Base-by-base conservation (phyloP, 2,888 invertebrate species). In the Baccha elongata region DNA sequence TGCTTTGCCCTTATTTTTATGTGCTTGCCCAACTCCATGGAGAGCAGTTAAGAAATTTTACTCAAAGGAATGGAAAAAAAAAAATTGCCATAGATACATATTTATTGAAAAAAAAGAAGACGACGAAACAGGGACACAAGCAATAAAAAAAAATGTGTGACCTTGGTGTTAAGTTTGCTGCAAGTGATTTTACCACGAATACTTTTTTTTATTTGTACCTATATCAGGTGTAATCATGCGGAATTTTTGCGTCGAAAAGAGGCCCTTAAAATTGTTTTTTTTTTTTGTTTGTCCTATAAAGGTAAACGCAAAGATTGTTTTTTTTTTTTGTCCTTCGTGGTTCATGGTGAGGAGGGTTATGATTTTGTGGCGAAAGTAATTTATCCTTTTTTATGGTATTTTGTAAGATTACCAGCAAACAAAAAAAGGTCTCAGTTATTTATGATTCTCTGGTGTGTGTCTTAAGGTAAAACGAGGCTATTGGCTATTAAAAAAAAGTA, bases 151-250 rank as follows among this genome's bases (percentile, higher is more conserved):
- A 64, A 21, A 15, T 42, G 8, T 46, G 58, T 76, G 76, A 83
- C 81, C 81, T 83, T 83, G 81, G 72, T 83, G 72, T 72, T 72
- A 68, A 72, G 81, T 83, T 76, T 55, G 81, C 67, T 53, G 35
- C 67, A 72, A 83, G 76, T 71, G 76, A 83, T 83, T 76, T 72
- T 83, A 76, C 81, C 81, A 68, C 79, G 26, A 74, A 26, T 68
- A 68, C 68, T 58, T 67, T 73, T 83, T 29, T 60, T n/a, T n/a
- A n/a, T n/a, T n/a, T n/a, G n/a, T n/a, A n/a, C n/a, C n/a, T 60
- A 44, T 72, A 71, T 76, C 81, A 76, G 76, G 81, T 83, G 81
- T 83, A 83, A 83, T 83, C 76, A 76, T 76, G 72, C 75, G 72
- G 81, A 83, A 83, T 83, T 83, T 71, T 35, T 76, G 67, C 62